Percentiles rank a stretch among this genome's conserved stretches.
phyloP scores from a whole-genome alignment of 2,113 vertebrate species.

The Limnothrissa miodon region DNA sequence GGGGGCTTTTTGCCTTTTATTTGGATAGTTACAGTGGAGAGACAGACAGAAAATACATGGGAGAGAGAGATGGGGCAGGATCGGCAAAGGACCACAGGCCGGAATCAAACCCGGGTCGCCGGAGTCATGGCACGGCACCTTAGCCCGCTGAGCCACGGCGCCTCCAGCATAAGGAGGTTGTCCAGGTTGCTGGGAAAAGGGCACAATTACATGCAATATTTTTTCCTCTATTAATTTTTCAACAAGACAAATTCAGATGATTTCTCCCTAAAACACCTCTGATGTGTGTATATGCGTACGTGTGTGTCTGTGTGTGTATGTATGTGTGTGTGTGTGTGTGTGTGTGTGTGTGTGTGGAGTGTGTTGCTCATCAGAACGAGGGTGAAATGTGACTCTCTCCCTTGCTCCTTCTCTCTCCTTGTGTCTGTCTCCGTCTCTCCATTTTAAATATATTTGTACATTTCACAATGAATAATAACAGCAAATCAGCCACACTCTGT shows the following conservation, averaged over 20 bases:
- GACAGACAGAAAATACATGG: no score
- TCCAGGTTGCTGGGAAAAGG: not conserved
- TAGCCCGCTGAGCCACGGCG: no score
- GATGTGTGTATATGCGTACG: constrained; percentile 36
- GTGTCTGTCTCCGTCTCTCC: constrained; percentile 60
- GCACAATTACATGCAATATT: not conserved
- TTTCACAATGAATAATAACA: constrained; percentile 75
- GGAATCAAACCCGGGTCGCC: no score
- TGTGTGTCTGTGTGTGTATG: constrained; percentile 34
- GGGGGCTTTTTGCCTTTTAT: no score
- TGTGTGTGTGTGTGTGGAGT: not conserved
- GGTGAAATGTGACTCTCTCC: constrained; percentile 43
- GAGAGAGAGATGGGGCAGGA: no score
- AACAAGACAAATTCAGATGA: constrained; percentile 31
- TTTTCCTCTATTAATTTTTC: constrained; percentile 13
- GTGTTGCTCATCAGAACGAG: not conserved
- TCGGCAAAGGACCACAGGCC: no score
- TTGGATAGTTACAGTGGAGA: no score
- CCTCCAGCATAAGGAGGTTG: no score
- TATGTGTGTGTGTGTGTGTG: constrained; percentile 9
- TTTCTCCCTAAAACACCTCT: constrained; percentile 27
- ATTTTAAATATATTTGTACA: constrained; percentile 79
- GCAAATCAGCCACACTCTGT: constrained; percentile 71
- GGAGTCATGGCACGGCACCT: no score
- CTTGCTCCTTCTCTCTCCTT: constrained; percentile 54